phyloP scores from a whole-genome alignment of 1,140 invertebrate genomes.

The Aradophagus sp. region DNA sequence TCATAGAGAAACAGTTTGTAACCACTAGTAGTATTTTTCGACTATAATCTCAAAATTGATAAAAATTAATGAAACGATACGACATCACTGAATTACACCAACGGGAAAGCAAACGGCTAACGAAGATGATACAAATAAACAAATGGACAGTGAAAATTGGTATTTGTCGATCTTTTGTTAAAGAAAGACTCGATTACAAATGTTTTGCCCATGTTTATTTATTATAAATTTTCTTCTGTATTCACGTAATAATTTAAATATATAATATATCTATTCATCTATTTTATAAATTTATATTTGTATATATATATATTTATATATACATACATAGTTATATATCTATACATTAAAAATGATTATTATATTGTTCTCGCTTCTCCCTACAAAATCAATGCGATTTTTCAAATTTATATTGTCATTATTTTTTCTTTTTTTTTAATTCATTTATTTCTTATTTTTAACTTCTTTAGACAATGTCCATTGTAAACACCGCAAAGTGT shows the following conservation, averaged over 20 bases:
- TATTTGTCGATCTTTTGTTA: constrained; percentile 20
- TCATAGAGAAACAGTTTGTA: constrained; percentile 69
- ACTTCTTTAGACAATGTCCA: too few relatives aligned
- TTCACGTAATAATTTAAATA: constrained; percentile 50
- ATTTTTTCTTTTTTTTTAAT: too few relatives aligned
- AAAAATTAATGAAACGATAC: constrained; percentile 46
- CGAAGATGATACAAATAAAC: too few relatives aligned
- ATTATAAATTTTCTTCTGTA: constrained; percentile 14
- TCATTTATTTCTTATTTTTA: too few relatives aligned
- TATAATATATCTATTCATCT: constrained; percentile 37
- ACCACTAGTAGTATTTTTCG: constrained; percentile 74
- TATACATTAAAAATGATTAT: constrained; percentile 35
- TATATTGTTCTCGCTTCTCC: constrained; percentile 25
- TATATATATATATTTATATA: constrained; percentile 19
- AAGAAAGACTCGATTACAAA: constrained; percentile 35
- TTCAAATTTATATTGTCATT: constrained; percentile 2
- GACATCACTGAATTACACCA: constrained; percentile 36
- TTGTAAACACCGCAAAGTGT: too few relatives aligned
- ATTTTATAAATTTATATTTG: constrained; percentile 10
- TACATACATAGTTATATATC: constrained; percentile 33
- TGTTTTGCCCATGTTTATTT: constrained; percentile 30
- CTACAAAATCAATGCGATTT: neutral
- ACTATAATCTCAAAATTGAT: constrained; percentile 71
- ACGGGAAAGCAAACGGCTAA: constrained; percentile 45
- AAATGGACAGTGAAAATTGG: constrained; percentile 17